A percentile compares a stretch with the other conserved stretches of the same genome.
phyloP scores from a whole-genome alignment of 2,888 invertebrate species.

The Abscondita cerata region DNA sequence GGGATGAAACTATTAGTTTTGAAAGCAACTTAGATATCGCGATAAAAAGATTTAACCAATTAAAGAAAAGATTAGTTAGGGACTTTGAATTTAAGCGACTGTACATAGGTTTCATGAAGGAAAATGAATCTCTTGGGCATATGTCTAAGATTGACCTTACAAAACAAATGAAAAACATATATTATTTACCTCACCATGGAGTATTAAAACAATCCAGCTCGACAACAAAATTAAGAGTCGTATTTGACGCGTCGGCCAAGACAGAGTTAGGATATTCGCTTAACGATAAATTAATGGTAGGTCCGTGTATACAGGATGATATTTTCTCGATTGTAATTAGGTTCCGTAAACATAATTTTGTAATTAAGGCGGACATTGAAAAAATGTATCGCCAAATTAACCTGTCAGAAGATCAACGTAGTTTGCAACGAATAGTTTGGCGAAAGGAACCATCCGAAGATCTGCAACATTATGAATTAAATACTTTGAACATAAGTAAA shows the following conservation, averaged over 20 bases:
- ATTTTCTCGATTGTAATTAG: constrained; percentile 4
- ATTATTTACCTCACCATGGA: constrained; percentile 4
- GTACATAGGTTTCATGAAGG: constrained; percentile 24
- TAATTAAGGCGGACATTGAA: no score
- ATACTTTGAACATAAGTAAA: neutral
- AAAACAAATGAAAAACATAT: neutral
- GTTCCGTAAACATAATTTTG: no score
- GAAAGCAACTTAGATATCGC: no score
- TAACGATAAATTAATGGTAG: no score
- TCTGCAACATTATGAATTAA: no score
- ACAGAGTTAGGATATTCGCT: no score
- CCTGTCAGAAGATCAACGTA: neutral
- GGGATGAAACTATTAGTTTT: neutral
- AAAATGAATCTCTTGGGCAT: constrained; percentile 20
- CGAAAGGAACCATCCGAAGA: no score
- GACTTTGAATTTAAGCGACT: no score
- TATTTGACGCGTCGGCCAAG: no score
- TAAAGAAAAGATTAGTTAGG: no score
- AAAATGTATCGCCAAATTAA: constrained; percentile 5
- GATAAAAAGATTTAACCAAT: no score
- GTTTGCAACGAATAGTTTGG: no score
- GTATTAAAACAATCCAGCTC: neutral
- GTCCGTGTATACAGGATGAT: constrained; percentile 2
- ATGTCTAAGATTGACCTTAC: constrained; percentile 14
- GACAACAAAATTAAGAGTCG: neutral